A percentile compares a stretch with the other conserved stretches of the same genome.
Evolutionary conservation across 2,888 invertebrate species (phyloP).

Genomic region (Trichogramma dendrolimi): DNA sequence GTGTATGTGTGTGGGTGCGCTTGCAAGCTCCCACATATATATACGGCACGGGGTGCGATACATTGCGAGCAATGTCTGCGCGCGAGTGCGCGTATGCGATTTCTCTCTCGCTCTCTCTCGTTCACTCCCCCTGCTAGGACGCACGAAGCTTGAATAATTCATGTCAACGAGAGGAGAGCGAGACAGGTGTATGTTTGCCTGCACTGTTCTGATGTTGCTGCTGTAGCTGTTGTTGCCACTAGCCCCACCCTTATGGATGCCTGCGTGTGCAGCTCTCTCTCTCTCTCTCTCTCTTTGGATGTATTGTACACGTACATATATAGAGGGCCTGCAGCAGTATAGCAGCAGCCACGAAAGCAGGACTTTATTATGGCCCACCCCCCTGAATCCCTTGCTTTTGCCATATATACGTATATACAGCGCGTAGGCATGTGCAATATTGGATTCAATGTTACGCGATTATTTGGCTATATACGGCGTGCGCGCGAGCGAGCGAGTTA

Average conservation of each 20-base stretch:
- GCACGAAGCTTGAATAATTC: conserved; percentile 22
- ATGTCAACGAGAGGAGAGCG: conserved; percentile 2
- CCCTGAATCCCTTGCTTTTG: too few species aligned
- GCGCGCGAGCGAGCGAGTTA: background rate
- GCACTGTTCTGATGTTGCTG: too few species aligned
- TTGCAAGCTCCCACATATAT: too few species aligned
- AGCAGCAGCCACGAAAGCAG: background rate
- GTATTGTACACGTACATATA: background rate
- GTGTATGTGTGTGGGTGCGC: too few species aligned
- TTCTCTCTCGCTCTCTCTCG: too few species aligned
- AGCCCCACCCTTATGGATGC: background rate
- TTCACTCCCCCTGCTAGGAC: background rate
- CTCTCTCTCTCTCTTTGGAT: too few species aligned
- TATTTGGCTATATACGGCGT: background rate
- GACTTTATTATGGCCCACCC: conserved; percentile 22
- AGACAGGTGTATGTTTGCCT: conserved; percentile 12
- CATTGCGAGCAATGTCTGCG: too few species aligned
- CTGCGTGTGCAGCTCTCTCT: background rate
- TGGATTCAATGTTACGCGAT: conserved; percentile 11
- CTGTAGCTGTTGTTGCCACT: too few species aligned
- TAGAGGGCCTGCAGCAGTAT: background rate
- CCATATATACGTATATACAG: too few species aligned
- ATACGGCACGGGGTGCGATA: too few species aligned
- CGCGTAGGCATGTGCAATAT: conserved; percentile 18
- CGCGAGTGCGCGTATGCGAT: too few species aligned